phyloP scores from a whole-genome alignment of 2,797 vertebrate genomes.

The Eupleurogrammus muticus region DNA sequence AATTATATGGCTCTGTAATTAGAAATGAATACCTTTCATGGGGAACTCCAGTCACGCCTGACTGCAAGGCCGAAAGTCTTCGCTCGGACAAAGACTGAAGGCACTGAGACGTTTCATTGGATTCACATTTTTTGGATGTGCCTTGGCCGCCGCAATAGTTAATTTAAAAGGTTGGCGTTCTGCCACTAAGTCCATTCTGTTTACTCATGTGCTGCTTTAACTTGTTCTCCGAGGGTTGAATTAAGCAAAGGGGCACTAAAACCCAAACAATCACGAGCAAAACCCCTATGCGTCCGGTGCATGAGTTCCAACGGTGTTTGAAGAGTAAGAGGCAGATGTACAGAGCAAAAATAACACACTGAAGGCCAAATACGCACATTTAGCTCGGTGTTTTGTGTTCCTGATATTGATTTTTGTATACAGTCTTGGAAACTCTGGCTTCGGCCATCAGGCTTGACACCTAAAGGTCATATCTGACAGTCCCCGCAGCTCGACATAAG shows the following conservation, averaged over 20 bases:
- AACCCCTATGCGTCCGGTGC: neutral
- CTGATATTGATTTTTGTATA: slow-evolving; percentile 64
- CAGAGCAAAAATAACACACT: slow-evolving; percentile 27
- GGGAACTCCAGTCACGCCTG: slow-evolving; percentile 13
- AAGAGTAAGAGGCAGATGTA: slow-evolving; percentile 6
- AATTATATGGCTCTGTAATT: slow-evolving; percentile 19
- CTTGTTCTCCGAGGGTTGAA: slow-evolving; percentile 34
- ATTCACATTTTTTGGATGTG: slow-evolving; percentile 17
- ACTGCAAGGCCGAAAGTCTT: slow-evolving; percentile 27
- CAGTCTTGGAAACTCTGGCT: slow-evolving; percentile 43
- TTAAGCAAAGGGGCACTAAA: slow-evolving; percentile 31
- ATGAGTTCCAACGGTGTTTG: slow-evolving; percentile 1
- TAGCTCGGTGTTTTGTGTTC: slow-evolving; percentile 41
- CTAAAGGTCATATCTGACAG: slow-evolving; percentile 52
- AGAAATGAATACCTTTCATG: slow-evolving; percentile 30
- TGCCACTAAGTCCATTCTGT: slow-evolving; percentile 49
- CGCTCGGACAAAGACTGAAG: slow-evolving; percentile 3
- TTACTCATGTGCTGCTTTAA: slow-evolving; percentile 48
- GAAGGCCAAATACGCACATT: slow-evolving; percentile 35
- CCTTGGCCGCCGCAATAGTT: slow-evolving; percentile 46
- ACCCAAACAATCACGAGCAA: slow-evolving; percentile 9
- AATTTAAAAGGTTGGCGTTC: slow-evolving; percentile 55
- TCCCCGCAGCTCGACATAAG: slow-evolving; percentile 32
- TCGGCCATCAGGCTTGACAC: slow-evolving; percentile 56
- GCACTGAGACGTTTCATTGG: slow-evolving; percentile 30